A percentile compares a stretch with the other conserved stretches of the same genome.
Evolutionary conservation across 2,888 invertebrate genomes (phyloP).

Genomic region (Ischnus inquisitorius): DNA sequence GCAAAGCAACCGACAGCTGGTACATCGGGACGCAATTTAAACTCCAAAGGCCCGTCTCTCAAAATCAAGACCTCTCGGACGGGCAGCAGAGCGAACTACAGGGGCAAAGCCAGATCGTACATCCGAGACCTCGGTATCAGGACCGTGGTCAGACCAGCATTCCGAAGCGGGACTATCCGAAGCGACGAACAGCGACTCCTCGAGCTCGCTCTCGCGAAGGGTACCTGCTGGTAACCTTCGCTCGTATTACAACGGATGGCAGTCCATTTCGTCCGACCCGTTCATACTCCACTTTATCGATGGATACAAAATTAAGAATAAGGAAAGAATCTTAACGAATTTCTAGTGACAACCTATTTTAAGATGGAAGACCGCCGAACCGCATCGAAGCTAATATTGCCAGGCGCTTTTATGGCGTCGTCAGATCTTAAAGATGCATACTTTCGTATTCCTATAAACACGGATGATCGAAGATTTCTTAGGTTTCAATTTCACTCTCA

Average conservation of each 20-base stretch:
- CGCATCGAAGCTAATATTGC: not conserved
- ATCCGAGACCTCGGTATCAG: not conserved
- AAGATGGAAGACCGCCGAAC: conserved; percentile 38
- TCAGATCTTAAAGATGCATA: conserved; percentile 67
- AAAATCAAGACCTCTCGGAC: conserved; percentile 17
- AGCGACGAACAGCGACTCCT: not conserved
- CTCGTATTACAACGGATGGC: conserved; percentile 41
- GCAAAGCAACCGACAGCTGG: not conserved
- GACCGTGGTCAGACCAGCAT: not conserved
- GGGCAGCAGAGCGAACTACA: conserved; percentile 5
- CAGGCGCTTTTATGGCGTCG: conserved; percentile 40
- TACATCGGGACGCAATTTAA: conserved; percentile 35
- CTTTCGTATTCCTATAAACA: conserved; percentile 51
- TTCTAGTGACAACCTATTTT: conserved; percentile 36
- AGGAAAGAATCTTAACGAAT: conserved; percentile 45
- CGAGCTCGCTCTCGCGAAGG: not conserved
- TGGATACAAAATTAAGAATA: no score
- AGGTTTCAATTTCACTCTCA: conserved; percentile 44
- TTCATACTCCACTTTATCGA: conserved; percentile 49
- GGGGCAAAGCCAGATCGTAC: not conserved
- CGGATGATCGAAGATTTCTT: conserved; percentile 49
- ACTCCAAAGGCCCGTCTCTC: conserved; percentile 32
- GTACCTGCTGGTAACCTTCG: conserved; percentile 42
- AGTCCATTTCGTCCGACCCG: conserved; percentile 49
- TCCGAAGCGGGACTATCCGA: conserved; percentile 19